phyloP scores from a whole-genome alignment of 1,140 invertebrate species.

The Subanguina moxae region DNA sequence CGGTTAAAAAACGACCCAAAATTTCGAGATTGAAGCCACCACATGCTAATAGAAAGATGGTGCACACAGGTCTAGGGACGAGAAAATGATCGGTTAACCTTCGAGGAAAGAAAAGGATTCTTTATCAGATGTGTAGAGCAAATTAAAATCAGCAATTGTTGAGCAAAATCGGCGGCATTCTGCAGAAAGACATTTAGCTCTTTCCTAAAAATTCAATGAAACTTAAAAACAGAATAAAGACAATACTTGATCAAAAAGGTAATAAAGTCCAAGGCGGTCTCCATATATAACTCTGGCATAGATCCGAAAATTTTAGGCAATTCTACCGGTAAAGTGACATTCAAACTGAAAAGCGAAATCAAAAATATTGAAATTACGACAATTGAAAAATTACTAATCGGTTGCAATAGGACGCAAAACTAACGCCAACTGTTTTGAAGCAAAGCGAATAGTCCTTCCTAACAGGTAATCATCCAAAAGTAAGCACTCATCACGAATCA shows the following conservation, averaged over 20 bases:
- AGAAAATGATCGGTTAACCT: too few relatives aligned
- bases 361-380: too few relatives aligned
- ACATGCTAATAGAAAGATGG: too few relatives aligned
- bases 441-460: slow-evolving; percentile 34
- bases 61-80: too few relatives aligned
- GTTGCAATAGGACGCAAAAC: slow-evolving; percentile 37
- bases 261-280: slow-evolving; percentile 53
- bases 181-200: slow-evolving; percentile 72
- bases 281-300: slow-evolving; percentile 72
- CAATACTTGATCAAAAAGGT: slow-evolving; percentile 45
- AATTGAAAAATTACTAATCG: slow-evolving; percentile 53
- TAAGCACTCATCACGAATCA: slow-evolving; percentile 36
- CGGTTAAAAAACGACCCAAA: too few relatives aligned
- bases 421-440: slow-evolving; percentile 46
- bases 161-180: slow-evolving; percentile 75
- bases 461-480: slow-evolving; percentile 33
- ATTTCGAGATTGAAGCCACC: too few relatives aligned
- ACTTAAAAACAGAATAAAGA: slow-evolving; percentile 56
- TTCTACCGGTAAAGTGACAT: slow-evolving; percentile 61
- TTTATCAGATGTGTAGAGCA: slow-evolving; percentile 83
- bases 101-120: slow-evolving; percentile 91
- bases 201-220: slow-evolving; percentile 74
- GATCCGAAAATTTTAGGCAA: slow-evolving; percentile 77
- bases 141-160: slow-evolving; percentile 80
- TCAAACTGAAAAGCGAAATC: slow-evolving; percentile 17